Evolutionary conservation across 1,140 invertebrate species (phyloP), one percentile per base, ranked within the genome.

Genomic region (Ganaspis sp.): DNA sequence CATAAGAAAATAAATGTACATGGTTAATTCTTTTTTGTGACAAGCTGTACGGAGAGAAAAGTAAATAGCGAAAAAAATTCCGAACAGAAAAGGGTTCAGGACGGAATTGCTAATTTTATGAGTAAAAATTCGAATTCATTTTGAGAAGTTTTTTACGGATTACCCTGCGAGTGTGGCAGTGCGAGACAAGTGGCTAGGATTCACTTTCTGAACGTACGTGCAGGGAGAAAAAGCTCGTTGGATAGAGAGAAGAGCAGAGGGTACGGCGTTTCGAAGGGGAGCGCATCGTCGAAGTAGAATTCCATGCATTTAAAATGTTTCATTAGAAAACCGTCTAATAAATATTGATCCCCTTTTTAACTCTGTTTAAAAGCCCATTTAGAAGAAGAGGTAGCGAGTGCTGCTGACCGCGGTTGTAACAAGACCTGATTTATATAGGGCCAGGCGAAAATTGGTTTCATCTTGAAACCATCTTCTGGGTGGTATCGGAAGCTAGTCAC

Each of bases 271-370:
- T 45, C 45, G 72, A 73, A 53, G 45, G 45, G 72, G 49, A 72
- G 38, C 21, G 49, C 69, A 64, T 69, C 40, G 40, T 23, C 21
- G 58, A 64, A 64, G 58, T 64, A 64, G 78, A 82, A 84, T 84
- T 83, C 75, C 83, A 89, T 89, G 87, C 85, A 89, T 89, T 88
- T 87, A 88, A 89, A 88, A 89, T 88, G 87, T 89, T 89, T 86
- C 87, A 88, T 89, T 89, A 87, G 86, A 87, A 79, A 86, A 85
- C 82, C 83, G 85, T 88, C 86, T 86, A 87, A 89, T 89, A 88
- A 89, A 89, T 89, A 89, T 87, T 80, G 85, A 83, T 81, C 82
- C 77, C 76, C 78, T 84, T 79, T 81, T 85, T 85, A 76, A 84
- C 85, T 82, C 72, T 73, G 76, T 78, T 84, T 82, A 84, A 86